Conservation (phyloP, 1,140 invertebrate species). For the Drosophila pseudoobscura region DNA sequence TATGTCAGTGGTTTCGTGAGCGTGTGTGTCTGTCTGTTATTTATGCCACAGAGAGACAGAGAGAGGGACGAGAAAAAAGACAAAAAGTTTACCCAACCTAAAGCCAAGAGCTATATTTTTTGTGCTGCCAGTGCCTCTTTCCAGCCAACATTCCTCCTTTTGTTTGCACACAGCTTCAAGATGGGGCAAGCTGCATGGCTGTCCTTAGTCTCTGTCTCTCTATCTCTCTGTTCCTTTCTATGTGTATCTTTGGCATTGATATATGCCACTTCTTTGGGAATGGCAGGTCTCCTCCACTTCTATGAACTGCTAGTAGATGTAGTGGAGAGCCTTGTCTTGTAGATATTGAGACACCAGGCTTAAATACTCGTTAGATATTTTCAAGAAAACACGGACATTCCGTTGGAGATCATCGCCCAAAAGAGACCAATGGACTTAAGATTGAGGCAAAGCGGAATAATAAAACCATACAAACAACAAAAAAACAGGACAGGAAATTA, state of each 20-base stretch:
- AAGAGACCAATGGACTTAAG: too few relatives aligned
- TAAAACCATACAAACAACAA: too few relatives aligned
- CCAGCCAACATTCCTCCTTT: constrained; percentile 10
- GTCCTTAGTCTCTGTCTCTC: background rate
- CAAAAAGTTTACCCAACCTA: constrained; percentile 52
- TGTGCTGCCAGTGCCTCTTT: background rate
- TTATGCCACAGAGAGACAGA: background rate
- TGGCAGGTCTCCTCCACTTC: too few relatives aligned
- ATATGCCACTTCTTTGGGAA: constrained; percentile 30
- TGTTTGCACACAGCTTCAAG: constrained; percentile 50
- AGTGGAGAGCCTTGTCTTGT: too few relatives aligned
- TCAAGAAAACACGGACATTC: too few relatives aligned
- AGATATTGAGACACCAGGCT: too few relatives aligned
- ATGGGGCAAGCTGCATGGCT: constrained; percentile 5
- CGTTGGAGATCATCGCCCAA: too few relatives aligned
- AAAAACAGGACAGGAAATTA: too few relatives aligned
- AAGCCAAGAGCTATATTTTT: constrained; percentile 48
- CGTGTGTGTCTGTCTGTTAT: background rate
- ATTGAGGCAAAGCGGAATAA: too few relatives aligned
- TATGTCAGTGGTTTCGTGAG: too few relatives aligned
- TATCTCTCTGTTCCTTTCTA: background rate
- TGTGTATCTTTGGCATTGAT: constrained; percentile 43
- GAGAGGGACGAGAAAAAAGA: constrained; percentile 1
- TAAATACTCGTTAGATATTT: too few relatives aligned
- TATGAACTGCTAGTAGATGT: too few relatives aligned